Conservation (phyloP, 2,113 vertebrate species). For the Brachyhypopomus gauderio region DNA sequence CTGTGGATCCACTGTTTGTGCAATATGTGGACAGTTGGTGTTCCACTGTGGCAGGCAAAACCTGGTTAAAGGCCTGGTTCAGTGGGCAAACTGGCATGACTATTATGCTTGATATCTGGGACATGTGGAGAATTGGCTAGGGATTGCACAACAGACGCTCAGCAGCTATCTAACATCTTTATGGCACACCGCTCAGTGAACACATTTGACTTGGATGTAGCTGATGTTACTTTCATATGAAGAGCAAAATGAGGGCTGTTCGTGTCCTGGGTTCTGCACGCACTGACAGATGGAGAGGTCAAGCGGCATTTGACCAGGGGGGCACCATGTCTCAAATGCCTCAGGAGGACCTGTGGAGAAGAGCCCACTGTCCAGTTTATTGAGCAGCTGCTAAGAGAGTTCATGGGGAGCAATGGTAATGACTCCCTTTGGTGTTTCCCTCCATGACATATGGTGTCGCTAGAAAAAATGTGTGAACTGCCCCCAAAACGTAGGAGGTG, state of each 20-base stretch:
- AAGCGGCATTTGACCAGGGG: conserved; percentile 12
- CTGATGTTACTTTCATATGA: not conserved
- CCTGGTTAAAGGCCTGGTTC: conserved; percentile 34
- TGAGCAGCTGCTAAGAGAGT: conserved; percentile 4
- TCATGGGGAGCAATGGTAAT: conserved; percentile 1
- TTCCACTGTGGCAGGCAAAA: no score
- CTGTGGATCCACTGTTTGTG: conserved; percentile 22
- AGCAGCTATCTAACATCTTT: conserved; percentile 29
- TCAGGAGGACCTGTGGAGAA: conserved; percentile 26
- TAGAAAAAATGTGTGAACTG: conserved; percentile 21
- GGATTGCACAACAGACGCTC: conserved; percentile 18
- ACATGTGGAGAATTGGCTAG: conserved; percentile 36
- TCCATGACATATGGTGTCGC: conserved; percentile 34
- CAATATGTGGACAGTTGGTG: no score
- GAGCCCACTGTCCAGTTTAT: not conserved
- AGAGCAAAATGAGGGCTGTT: conserved; percentile 2
- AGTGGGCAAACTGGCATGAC: conserved; percentile 17
- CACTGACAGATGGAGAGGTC: not conserved
- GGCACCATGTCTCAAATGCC: conserved; percentile 12
- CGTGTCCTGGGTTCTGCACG: not conserved
- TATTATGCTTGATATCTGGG: conserved; percentile 37
- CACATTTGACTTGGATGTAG: conserved; percentile 35
- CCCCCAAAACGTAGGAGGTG: conserved; percentile 37
- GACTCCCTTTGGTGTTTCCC: conserved; percentile 32
- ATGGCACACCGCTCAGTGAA: conserved; percentile 10